Base-by-base conservation (phyloP, 2,888 invertebrate species). In the Microplitis manilae region DNA sequence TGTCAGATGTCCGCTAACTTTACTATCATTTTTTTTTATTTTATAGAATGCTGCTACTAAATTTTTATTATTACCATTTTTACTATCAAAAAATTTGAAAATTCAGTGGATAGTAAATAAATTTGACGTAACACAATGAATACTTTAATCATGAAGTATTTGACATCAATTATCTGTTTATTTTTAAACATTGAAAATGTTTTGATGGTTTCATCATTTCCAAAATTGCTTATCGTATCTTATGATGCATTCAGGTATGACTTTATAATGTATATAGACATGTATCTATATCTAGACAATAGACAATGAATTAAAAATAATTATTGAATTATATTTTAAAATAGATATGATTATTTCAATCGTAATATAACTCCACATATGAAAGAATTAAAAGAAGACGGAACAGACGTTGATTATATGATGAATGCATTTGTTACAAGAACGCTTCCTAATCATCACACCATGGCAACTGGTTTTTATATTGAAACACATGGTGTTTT, bases 361-460 rank as follows among this genome's bases (percentile, higher is more conserved):
- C 91, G 92, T 81, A 91, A 91, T 82, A 81, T 91, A 0, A 93
- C 94, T 1, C 93, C 94, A 0, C 91, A 91, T 82, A 91, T 95
- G 89, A 90, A 92, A 67, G 87, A 88, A 74, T 84, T 95, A 64
- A 91, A 91, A 62, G 84, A 88, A 13, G 85, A 91, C 76, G 94
- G 94, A 5, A 92, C 93, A 5, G 90, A 91, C 80, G 90, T 93
- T 0, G 92, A 92, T 77, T 92, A 92, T 83, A 91, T 94, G 90
- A 89, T 90, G 68, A 93, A 93, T 84, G 91, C 93, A 62, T 94
- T 94, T 85, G 92, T 93, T 0, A 95, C 95, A 0, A 94, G 94
- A 89, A 95, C 95, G 0, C 94, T 94, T 85, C 94, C 95, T 0
- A 95, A 95, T 90, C 95, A 95, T 89, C 93, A 93, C 84, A 92